phyloP scores from a whole-genome alignment of 2,113 vertebrate genomes.

The Pimephales promelas region DNA sequence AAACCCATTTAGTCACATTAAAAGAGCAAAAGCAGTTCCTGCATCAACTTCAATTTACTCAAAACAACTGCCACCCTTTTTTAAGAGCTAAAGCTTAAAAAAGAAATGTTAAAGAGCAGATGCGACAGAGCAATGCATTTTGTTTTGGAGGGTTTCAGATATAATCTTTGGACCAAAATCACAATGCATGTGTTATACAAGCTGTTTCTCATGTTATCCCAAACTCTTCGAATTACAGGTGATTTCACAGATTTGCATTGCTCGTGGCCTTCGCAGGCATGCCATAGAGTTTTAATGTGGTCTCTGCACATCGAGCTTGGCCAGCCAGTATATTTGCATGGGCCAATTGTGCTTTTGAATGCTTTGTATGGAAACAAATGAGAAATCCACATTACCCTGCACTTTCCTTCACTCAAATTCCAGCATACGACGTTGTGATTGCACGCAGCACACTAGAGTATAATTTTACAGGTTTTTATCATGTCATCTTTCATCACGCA shows the following conservation, averaged over 20 bases:
- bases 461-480: slow-evolving; percentile 13
- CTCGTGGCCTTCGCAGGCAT: background rate
- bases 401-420: slow-evolving; percentile 31
- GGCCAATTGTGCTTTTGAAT: slow-evolving; percentile 49
- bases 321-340: slow-evolving; percentile 57
- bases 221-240: background rate
- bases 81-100: no score
- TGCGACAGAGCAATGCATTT: background rate
- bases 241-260: slow-evolving; percentile 53
- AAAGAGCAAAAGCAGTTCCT: background rate
- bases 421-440: slow-evolving; percentile 1
- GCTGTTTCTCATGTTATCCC: background rate
- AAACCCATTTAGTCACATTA: background rate
- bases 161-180: background rate
- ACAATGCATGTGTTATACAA: background rate
- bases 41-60: background rate
- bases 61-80: background rate
- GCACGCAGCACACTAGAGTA: background rate
- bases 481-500: slow-evolving; percentile 58
- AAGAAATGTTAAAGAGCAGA: background rate
- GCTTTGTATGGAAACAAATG: slow-evolving; percentile 61
- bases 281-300: slow-evolving; percentile 47
- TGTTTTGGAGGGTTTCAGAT: background rate
- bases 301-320: slow-evolving; percentile 26
- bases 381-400: slow-evolving; percentile 41